These are phyloP conservation scores for Lucinisca nassula DNA, from an alignment of 2,888 invertebrate species.

Conservation along the genomic window DNA sequence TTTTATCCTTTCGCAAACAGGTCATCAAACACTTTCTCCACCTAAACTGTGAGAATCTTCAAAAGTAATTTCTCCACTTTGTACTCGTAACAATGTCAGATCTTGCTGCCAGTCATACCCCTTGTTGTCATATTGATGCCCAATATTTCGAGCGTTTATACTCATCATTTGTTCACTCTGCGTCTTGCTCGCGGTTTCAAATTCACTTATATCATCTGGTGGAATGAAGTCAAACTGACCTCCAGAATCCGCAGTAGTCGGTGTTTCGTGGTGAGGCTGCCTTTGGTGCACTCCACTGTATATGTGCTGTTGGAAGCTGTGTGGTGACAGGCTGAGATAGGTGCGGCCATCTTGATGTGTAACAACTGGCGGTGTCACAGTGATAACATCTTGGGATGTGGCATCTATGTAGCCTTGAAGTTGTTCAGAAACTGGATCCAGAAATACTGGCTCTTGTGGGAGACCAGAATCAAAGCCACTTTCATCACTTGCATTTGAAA, in stretches of 20 bases:
- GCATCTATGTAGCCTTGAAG: conserved; percentile 8
- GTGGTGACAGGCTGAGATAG: not conserved
- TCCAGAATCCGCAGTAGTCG: conserved; percentile 33
- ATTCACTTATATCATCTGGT: conserved; percentile 54
- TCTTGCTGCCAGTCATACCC: not conserved
- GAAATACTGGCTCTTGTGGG: not conserved
- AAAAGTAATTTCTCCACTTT: conserved; percentile 14
- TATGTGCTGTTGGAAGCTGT: conserved; percentile 1
- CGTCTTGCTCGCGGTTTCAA: conserved; percentile 46
- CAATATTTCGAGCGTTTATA: conserved; percentile 45
- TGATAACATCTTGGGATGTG: conserved; percentile 24
- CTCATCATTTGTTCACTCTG: conserved; percentile 57
- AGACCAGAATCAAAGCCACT: conserved; percentile 62
- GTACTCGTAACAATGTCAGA: not conserved
- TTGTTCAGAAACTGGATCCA: not conserved
- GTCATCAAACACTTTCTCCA: conserved; percentile 13
- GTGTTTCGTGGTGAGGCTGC: not conserved
- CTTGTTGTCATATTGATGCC: not conserved
- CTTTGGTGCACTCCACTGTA: not conserved
- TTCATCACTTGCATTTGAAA: conserved; percentile 50
- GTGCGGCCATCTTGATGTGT: not conserved
- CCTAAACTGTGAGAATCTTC: not conserved
- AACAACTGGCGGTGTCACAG: conserved; percentile 38
- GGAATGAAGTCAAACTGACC: conserved; percentile 54
- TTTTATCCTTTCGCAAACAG: too few species aligned